Conservation (phyloP, 2,888 invertebrate species). For the Nomada ruficornis region DNA sequence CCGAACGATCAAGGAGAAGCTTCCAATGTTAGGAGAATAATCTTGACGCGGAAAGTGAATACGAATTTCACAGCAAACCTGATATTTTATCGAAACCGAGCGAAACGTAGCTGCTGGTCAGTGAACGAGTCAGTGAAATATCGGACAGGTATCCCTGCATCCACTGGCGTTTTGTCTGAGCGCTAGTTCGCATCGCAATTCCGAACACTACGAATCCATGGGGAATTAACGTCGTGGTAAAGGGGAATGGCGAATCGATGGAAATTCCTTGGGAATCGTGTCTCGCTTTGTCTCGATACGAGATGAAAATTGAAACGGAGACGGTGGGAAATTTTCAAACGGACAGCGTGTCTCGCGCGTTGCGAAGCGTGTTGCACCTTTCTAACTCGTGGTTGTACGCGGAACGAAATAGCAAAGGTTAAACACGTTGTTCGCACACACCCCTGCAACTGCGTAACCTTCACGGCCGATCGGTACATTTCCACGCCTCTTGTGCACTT, state of each 20-base stretch:
- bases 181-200: slow-evolving; percentile 5
- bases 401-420: slow-evolving; percentile 75
- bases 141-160: no score
- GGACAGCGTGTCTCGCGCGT: background rate
- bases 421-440: slow-evolving; percentile 69
- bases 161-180: no score
- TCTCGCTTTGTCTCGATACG: slow-evolving; percentile 4
- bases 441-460: slow-evolving; percentile 65
- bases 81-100: no score
- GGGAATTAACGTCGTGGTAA: slow-evolving; percentile 1
- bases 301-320: slow-evolving; percentile 1
- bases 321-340: slow-evolving; percentile 57
- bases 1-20: background rate
- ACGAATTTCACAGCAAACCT: background rate
- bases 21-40: background rate
- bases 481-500: slow-evolving; percentile 44
- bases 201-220: slow-evolving; percentile 8
- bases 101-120: no score
- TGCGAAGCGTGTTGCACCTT: slow-evolving; percentile 50
- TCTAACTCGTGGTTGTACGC: slow-evolving; percentile 54
- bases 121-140: no score
- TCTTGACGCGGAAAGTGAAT: background rate
- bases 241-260: slow-evolving; percentile 16
- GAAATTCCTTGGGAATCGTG: slow-evolving; percentile 33
- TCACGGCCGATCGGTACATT: slow-evolving; percentile 61